phyloP scores from a whole-genome alignment of 2,113 vertebrate species.

The Sceloporus tristichus region DNA sequence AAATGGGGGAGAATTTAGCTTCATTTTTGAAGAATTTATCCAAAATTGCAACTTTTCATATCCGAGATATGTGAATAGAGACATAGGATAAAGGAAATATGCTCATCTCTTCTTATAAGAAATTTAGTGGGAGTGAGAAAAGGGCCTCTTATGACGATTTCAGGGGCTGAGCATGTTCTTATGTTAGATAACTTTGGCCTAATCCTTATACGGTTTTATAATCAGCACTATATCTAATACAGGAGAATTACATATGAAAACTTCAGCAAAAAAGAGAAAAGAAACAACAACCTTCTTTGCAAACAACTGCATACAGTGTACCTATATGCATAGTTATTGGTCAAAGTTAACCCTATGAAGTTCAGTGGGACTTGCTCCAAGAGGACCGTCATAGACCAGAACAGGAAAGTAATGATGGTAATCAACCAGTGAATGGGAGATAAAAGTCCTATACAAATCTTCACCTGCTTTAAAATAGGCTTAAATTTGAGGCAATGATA shows the following conservation, averaged over 20 bases:
- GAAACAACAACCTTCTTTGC: not conserved
- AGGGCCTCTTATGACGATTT: too few species aligned
- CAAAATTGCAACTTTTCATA: too few species aligned
- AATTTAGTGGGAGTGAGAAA: not conserved
- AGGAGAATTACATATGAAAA: not conserved
- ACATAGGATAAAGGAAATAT: not conserved
- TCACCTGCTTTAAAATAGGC: too few species aligned
- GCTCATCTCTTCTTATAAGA: not conserved
- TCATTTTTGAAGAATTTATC: not conserved
- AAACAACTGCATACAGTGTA: not conserved
- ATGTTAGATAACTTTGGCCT: too few species aligned
- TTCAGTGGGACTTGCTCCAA: not conserved
- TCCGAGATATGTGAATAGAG: too few species aligned
- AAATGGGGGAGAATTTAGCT: not conserved
- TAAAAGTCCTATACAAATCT: too few species aligned
- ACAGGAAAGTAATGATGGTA: too few species aligned
- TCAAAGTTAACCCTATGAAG: not conserved
- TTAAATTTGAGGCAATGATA: too few species aligned
- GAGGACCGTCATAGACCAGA: too few species aligned
- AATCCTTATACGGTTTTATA: too few species aligned
- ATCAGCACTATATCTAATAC: not conserved
- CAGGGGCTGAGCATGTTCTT: too few species aligned
- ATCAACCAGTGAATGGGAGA: too few species aligned
- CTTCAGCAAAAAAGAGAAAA: not conserved
- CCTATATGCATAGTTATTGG: not conserved